Percentiles rank a stretch among this genome's conserved stretches.
phyloP scores from a whole-genome alignment of 2,797 vertebrate genomes.

The Parambassis ranga region DNA sequence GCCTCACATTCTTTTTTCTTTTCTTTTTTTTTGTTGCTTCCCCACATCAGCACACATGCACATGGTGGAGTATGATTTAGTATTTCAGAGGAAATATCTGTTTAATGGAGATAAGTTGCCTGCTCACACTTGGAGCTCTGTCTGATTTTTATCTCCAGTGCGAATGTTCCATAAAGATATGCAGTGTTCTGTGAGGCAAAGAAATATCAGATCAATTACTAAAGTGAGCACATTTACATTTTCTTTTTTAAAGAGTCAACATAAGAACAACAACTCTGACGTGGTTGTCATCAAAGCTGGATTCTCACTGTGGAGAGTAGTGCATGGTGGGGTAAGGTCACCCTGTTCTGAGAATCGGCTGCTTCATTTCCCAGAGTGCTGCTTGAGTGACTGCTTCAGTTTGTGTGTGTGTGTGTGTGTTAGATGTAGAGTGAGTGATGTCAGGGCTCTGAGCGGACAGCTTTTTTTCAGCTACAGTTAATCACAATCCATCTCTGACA shows the following conservation, averaged over 20 bases:
- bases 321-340: constrained; percentile 60
- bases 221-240: constrained; percentile 7
- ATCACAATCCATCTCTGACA: constrained; percentile 59
- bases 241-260: constrained; percentile 9
- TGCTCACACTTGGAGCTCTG: not conserved
- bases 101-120: constrained; percentile 17
- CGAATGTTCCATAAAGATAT: constrained; percentile 4
- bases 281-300: constrained; percentile 8
- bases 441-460: constrained; percentile 47
- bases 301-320: constrained; percentile 33
- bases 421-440: constrained; percentile 52
- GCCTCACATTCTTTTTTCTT: not conserved
- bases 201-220: not conserved
- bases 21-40: not conserved
- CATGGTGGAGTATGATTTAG: not conserved
- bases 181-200: not conserved
- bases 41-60: not conserved
- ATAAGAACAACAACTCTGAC: not conserved
- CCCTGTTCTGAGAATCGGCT: constrained; percentile 49
- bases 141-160: constrained; percentile 7
- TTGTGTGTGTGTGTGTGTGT: constrained; percentile 24
- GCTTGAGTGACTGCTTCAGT: constrained; percentile 57
- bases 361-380: constrained; percentile 74
- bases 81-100: not conserved
- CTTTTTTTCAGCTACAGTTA: constrained; percentile 61